Conservation (phyloP, 2,797 vertebrate species). For the Pygocentrus nattereri region DNA sequence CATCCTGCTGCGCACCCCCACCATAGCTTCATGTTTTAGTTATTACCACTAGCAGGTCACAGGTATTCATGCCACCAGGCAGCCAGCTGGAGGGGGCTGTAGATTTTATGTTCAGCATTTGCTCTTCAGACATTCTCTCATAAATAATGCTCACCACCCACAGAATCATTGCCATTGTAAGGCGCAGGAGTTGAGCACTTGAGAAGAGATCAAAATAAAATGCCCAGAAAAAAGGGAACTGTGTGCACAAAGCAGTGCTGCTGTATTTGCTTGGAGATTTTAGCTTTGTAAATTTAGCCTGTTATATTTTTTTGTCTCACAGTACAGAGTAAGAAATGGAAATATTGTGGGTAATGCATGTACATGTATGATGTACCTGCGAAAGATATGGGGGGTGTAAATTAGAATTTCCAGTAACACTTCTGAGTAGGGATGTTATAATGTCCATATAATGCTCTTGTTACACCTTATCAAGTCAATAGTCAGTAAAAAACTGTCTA, state of each 20-base stretch:
- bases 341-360: background rate
- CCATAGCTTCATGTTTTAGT: conserved; percentile 53
- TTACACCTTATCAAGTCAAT: no score
- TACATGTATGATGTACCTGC: no score
- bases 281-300: background rate
- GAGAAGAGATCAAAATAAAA: background rate
- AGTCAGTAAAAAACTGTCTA: no score
- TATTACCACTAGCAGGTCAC: conserved; percentile 36
- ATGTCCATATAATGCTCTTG: no score
- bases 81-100: conserved; percentile 8
- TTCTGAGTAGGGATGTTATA: no score
- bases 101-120: conserved; percentile 28
- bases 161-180: conserved; percentile 26
- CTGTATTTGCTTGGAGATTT: background rate
- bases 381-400: no score
- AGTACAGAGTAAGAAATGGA: background rate
- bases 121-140: conserved; percentile 27
- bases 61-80: conserved; percentile 34
- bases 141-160: conserved; percentile 30
- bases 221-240: background rate
- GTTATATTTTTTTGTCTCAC: background rate
- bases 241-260: background rate
- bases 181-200: background rate
- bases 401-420: no score
- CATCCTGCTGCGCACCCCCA: background rate